Conservation (phyloP, 2,113 vertebrate genomes). For the Corythaixoides concolor region DNA sequence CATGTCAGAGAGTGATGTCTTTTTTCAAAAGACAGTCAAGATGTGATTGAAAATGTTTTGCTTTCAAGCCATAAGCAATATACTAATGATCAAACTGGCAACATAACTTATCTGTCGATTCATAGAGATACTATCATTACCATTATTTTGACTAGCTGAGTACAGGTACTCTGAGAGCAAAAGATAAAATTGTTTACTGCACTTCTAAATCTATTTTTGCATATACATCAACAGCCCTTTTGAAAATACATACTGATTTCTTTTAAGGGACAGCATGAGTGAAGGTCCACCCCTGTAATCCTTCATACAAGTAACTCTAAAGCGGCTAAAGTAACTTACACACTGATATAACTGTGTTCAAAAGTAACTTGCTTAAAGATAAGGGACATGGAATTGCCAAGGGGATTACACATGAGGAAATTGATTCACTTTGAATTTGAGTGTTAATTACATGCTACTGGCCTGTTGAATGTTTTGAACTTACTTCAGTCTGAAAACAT, state of each 20-base stretch:
- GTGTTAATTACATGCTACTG: not conserved
- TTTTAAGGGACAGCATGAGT: not conserved
- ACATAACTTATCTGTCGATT: not conserved
- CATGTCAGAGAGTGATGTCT: not conserved
- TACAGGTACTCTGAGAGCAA: not conserved
- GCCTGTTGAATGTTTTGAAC: not conserved
- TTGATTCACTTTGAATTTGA: not conserved
- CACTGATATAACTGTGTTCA: not conserved
- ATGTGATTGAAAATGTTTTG: not conserved
- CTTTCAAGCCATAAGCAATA: slow-evolving; percentile 9
- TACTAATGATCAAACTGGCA: slow-evolving; percentile 26
- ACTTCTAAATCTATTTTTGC: not conserved
- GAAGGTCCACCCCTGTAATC: not conserved
- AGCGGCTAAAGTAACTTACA: not conserved
- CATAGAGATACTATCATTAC: not conserved
- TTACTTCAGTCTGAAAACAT: not conserved
- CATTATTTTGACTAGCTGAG: not conserved
- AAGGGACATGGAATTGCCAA: not conserved
- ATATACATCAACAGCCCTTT: not conserved
- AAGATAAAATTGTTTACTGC: not conserved
- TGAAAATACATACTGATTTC: not conserved
- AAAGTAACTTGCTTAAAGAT: not conserved
- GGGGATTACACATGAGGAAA: not conserved
- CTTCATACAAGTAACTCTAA: not conserved
- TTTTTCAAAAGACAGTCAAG: not conserved